Evolutionary conservation across 2,888 invertebrate species (phyloP), one percentile per base, ranked within the genome.

Genomic region (Hypselothyrea guttata): DNA sequence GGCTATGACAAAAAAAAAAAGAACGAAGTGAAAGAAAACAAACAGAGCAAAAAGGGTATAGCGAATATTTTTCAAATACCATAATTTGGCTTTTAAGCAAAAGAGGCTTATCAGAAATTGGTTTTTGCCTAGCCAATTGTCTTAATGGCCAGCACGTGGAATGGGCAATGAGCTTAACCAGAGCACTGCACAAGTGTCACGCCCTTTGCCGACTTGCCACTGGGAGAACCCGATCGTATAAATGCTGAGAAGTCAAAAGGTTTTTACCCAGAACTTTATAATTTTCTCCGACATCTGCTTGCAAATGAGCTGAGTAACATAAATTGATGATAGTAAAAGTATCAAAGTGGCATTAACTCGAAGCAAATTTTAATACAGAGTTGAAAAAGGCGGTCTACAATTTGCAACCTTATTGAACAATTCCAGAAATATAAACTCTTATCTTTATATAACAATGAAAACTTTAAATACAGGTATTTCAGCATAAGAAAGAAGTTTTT

Each of bases 81-180:
- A 84, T 84, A 79, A 79, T 79, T 79, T 79, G 83, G 83, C 82
- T 79, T 75, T 79, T 79, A 78, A 84, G 83, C 83, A 82, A 84
- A 78, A 82, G 83, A 78, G 78, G 78, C 78, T 84, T 84, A 79
- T 82, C 78, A 84, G 72, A 79, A 79, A 79, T 79, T 79, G 78
- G 84, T 84, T 82, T 84, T 82, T 70, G 78, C 82, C 66, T 42
- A 70, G 78, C 85, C 78, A 79, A 79, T 79, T 79, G 85, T 84
- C 82, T 82, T 79, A 79, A 79, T 79, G 66, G 84, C 64, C 62
- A 54, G 60, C 48, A 58, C 70, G 55, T 65, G 72, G 66, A 59
- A 57, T 55, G 60, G 46, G 62, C 55, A 66, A 72, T 60, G 73
- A 70, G 66, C 67, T 71, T 59, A 58, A 45, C 49, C 54, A 42